Percentiles rank a stretch among this genome's conserved stretches.
These are phyloP conservation scores for Heliconius hortense DNA, from an alignment of 2,888 invertebrate species.

Conservation along the genomic window DNA sequence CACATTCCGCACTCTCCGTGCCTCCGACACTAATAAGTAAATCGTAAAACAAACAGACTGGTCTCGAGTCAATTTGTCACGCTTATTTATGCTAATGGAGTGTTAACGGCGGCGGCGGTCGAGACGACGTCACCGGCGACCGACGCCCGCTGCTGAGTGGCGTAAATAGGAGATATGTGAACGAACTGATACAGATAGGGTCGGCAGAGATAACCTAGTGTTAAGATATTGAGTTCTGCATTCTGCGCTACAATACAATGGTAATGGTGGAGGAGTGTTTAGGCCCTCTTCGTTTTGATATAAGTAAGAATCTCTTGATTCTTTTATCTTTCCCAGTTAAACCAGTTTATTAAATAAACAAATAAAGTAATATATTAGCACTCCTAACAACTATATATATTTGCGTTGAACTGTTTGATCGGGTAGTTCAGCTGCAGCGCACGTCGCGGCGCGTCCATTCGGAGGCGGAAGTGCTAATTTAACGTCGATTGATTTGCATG, in stretches of 20 bases:
- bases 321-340: neutral
- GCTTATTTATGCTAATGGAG: conserved; percentile 74
- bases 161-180: no score
- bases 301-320: neutral
- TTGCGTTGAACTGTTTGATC: neutral
- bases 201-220: no score
- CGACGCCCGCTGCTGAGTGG: neutral
- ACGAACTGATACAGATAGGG: no score
- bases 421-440: neutral
- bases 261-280: no score
- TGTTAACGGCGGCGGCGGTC: conserved; percentile 54
- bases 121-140: conserved; percentile 10
- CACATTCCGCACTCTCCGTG: conserved; percentile 59
- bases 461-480: conserved; percentile 26
- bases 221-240: no score
- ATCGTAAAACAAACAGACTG: conserved; percentile 47
- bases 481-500: conserved; percentile 32
- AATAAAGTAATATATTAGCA: neutral
- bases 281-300: no score
- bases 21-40: conserved; percentile 52
- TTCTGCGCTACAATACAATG: no score
- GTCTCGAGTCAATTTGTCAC: conserved; percentile 63
- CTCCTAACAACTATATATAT: neutral
- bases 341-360: neutral
- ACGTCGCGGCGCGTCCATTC: conserved; percentile 12